Percentiles rank a stretch among this genome's conserved stretches.
Conservation (phyloP, 1,140 invertebrate genomes). For the Glomeris maerens region DNA sequence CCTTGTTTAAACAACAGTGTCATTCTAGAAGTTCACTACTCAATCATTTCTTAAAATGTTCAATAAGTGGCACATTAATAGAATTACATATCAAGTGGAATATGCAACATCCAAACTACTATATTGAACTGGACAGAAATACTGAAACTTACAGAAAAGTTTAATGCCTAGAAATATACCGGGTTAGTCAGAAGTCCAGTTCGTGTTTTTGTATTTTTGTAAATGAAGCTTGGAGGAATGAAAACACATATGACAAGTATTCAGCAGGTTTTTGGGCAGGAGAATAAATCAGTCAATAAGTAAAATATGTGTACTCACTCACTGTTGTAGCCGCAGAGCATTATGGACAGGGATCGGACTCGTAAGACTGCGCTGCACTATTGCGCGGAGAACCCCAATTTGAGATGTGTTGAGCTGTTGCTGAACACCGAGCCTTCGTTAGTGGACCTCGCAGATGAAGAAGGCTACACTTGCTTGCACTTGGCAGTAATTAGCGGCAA, state of each 20-base stretch:
- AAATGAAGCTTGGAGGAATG: background rate
- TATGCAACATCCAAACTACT: too few relatives aligned
- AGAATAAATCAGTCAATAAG: background rate
- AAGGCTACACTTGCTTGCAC: constrained; percentile 86
- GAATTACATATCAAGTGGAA: too few relatives aligned
- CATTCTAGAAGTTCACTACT: background rate
- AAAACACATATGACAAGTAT: background rate
- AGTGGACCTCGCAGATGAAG: constrained; percentile 66
- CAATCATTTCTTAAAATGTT: too few relatives aligned
- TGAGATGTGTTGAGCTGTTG: constrained; percentile 36
- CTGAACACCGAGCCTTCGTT: constrained; percentile 52
- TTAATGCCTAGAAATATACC: too few relatives aligned
- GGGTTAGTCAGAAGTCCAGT: background rate
- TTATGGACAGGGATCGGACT: constrained; percentile 53
- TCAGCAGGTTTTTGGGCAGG: background rate
- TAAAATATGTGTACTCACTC: constrained; percentile 1
- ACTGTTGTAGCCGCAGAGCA: constrained; percentile 37
- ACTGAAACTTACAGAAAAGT: too few relatives aligned
- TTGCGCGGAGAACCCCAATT: constrained; percentile 54
- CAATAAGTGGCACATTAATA: too few relatives aligned
- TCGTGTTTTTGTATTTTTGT: background rate
- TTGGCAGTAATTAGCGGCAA: constrained; percentile 76
- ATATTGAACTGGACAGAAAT: too few relatives aligned
- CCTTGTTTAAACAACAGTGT: background rate
- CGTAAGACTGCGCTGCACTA: constrained; percentile 82